Conservation (phyloP, 1,140 invertebrate genomes). For the Branchinecta lynchi region DNA sequence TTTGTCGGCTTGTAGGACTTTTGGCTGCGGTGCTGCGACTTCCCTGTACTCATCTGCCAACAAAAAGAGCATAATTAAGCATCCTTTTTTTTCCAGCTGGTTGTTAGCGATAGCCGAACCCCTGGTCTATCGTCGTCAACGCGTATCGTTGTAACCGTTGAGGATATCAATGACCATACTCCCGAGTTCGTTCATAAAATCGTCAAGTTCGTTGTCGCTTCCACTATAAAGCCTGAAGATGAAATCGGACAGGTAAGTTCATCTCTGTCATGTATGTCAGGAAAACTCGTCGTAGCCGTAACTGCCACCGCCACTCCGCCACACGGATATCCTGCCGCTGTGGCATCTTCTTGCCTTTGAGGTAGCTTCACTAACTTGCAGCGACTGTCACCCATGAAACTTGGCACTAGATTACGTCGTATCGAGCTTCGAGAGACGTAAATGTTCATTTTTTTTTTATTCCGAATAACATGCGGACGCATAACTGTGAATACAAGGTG, state of each 20-base stretch:
- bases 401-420: too few species aligned
- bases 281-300: slow-evolving; percentile 23
- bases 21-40: too few species aligned
- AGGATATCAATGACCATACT: slow-evolving; percentile 67
- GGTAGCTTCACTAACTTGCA: too few species aligned
- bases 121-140: slow-evolving; percentile 62
- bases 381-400: too few species aligned
- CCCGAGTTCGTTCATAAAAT: slow-evolving; percentile 63
- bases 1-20: too few species aligned
- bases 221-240: slow-evolving; percentile 23
- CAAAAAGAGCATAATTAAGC: too few species aligned
- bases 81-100: slow-evolving; percentile 34
- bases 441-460: too few species aligned
- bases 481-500: too few species aligned
- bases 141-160: slow-evolving; percentile 59
- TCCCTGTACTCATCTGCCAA: too few species aligned
- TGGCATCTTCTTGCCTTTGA: too few species aligned
- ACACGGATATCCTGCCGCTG: neutral
- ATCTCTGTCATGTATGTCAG: slow-evolving; percentile 34
- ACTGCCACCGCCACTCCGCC: neutral
- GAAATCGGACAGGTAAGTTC: slow-evolving; percentile 16
- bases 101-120: slow-evolving; percentile 58
- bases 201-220: slow-evolving; percentile 62
- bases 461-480: too few species aligned
- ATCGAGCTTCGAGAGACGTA: too few species aligned